A percentile compares a stretch with the other conserved stretches of the same genome.
phyloP scores from a whole-genome alignment of 2,113 vertebrate species.

The Scomber japonicus region DNA sequence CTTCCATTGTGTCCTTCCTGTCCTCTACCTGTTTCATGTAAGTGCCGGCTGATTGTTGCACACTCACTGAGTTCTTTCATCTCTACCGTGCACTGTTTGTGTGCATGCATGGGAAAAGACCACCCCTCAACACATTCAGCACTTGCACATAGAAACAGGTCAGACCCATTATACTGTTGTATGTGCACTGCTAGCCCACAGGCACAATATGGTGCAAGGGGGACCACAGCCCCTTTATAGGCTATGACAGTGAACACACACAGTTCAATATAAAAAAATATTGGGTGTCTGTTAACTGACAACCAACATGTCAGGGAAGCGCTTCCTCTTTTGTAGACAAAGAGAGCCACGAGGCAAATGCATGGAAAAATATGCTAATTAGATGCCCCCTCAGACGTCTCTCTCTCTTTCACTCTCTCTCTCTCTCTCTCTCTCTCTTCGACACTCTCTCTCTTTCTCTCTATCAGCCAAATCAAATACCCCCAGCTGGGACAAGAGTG shows the following conservation, averaged over 20 bases:
- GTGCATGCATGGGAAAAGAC: conserved; percentile 48
- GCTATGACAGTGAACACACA: conserved; percentile 44
- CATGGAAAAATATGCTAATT: conserved; percentile 83
- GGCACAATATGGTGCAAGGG: conserved; percentile 41
- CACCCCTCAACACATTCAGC: conserved; percentile 48
- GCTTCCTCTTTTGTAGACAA: conserved; percentile 76
- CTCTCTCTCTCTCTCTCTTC: conserved; percentile 53
- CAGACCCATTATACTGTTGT: conserved; percentile 48
- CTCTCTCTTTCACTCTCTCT: conserved; percentile 11
- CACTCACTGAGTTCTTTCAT: conserved; percentile 52
- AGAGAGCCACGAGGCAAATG: conserved; percentile 65
- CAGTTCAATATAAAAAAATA: conserved; percentile 41
- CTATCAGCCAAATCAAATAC: conserved; percentile 70
- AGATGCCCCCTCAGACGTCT: conserved; percentile 71
- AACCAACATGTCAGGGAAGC: conserved; percentile 43
- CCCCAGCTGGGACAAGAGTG: conserved; percentile 70
- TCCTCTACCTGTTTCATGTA: conserved; percentile 63
- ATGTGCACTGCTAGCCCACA: conserved; percentile 25
- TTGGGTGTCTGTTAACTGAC: conserved; percentile 14
- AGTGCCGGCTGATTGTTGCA: conserved; percentile 40
- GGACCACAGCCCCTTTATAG: conserved; percentile 52
- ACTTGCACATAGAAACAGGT: conserved; percentile 65
- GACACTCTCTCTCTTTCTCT: conserved; percentile 21
- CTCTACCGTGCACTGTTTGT: conserved; percentile 36
- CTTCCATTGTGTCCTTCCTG: conserved; percentile 61